A percentile compares a stretch with the other conserved stretches of the same genome.
phyloP scores from a whole-genome alignment of 2,888 invertebrate genomes.

The Amphipyra tragopoginis region DNA sequence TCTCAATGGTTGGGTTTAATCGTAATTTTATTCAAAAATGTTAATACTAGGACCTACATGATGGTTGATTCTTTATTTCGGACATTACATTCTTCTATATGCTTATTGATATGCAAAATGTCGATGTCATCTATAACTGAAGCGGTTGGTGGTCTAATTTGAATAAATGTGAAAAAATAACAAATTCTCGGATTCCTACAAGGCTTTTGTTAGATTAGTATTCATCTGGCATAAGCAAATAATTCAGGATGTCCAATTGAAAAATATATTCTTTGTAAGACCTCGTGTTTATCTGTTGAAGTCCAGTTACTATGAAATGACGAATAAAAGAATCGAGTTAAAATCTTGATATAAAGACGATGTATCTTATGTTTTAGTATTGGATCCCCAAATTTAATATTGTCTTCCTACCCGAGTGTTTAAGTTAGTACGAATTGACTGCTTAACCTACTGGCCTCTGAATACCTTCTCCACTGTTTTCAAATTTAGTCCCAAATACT shows the following conservation, averaged over 20 bases:
- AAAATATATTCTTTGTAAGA: slow-evolving; percentile 10
- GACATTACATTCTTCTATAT: slow-evolving; percentile 10
- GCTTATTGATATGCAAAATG: slow-evolving; percentile 47
- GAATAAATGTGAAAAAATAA: slow-evolving; percentile 40
- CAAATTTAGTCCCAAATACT: too few species aligned
- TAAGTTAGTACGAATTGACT: too few species aligned
- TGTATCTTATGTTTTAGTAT: too few species aligned
- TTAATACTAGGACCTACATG: slow-evolving; percentile 24
- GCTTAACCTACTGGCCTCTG: too few species aligned
- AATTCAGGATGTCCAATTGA: slow-evolving; percentile 35
- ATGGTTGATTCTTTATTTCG: slow-evolving; percentile 19
- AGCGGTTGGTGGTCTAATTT: slow-evolving; percentile 50
- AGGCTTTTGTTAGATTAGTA: slow-evolving; percentile 42
- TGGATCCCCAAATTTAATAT: too few species aligned
- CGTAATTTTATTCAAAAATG: slow-evolving; percentile 33
- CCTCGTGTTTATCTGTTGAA: slow-evolving; percentile 6
- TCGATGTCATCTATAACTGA: slow-evolving; percentile 27
- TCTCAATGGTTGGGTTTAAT: slow-evolving; percentile 30
- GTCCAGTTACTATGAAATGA: background rate
- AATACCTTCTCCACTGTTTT: too few species aligned
- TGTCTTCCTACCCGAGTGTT: too few species aligned
- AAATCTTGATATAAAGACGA: too few species aligned
- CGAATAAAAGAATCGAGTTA: background rate
- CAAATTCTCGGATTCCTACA: slow-evolving; percentile 31
- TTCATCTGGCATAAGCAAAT: slow-evolving; percentile 33